phyloP scores from a whole-genome alignment of 2,888 invertebrate genomes.

The Bembecia ichneumoniformis region DNA sequence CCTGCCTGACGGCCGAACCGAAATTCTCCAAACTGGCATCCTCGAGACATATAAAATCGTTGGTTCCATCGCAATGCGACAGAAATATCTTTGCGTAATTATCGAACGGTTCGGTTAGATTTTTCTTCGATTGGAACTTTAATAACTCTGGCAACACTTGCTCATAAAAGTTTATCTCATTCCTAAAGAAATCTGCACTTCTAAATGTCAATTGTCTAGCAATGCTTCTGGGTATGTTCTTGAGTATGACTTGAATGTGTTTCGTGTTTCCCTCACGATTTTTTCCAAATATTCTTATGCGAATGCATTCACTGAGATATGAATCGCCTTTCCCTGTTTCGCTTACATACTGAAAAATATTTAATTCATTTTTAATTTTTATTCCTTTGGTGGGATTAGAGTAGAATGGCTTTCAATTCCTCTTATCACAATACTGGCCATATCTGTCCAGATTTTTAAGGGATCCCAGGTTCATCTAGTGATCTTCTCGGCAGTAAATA shows the following conservation, averaged over 20 bases:
- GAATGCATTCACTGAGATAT: constrained; percentile 76
- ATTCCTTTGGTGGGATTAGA: too few species aligned
- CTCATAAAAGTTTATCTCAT: constrained; percentile 79
- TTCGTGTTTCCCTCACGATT: constrained; percentile 26
- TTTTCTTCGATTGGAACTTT: constrained; percentile 48
- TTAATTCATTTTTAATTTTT: neutral
- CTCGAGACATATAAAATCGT: constrained; percentile 72
- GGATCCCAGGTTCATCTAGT: too few species aligned
- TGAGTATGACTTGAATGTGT: constrained; percentile 72
- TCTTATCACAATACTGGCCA: too few species aligned
- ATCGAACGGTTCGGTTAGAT: constrained; percentile 56
- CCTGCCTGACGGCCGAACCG: constrained; percentile 52
- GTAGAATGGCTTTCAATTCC: too few species aligned
- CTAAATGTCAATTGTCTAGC: constrained; percentile 76
- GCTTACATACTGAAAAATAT: constrained; percentile 45
- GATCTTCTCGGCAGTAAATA: too few species aligned
- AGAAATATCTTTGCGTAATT: constrained; percentile 64
- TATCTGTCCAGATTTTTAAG: too few species aligned
- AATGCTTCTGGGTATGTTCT: constrained; percentile 76
- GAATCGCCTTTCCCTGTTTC: constrained; percentile 77
- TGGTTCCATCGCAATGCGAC: constrained; percentile 57
- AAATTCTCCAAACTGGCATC: constrained; percentile 63
- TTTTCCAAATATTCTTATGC: constrained; percentile 69
- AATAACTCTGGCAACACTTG: constrained; percentile 58
- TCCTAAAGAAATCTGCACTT: constrained; percentile 77